A percentile compares a stretch with the other conserved stretches of the same genome.
Evolutionary conservation across 2,797 vertebrate genomes (phyloP).

Genomic region (Centroberyx gerrardi): DNA sequence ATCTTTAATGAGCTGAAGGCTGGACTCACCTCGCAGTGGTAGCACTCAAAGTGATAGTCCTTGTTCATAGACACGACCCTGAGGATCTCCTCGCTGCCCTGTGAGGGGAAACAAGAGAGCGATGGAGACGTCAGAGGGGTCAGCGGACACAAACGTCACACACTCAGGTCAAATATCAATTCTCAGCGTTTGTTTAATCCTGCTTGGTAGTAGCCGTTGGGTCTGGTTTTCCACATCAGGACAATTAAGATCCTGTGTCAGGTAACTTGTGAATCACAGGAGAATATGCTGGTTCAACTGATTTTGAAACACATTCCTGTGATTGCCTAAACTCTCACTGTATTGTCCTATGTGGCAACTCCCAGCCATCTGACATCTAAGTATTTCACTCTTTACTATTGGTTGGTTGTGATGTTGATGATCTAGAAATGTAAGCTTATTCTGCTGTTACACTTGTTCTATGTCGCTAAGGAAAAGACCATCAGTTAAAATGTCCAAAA

Average conservation of each 20-base stretch:
- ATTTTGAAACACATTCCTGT: neutral
- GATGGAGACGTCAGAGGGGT: slow-evolving; percentile 10
- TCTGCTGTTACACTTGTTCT: too few relatives aligned
- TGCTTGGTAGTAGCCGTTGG: too few relatives aligned
- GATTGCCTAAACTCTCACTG: neutral
- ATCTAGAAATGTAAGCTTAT: too few relatives aligned
- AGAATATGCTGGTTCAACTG: neutral
- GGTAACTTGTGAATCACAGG: neutral
- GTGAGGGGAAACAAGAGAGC: slow-evolving; percentile 31
- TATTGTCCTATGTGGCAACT: too few relatives aligned
- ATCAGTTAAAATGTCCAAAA: too few relatives aligned
- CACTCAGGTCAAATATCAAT: neutral
- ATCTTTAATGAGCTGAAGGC: neutral
- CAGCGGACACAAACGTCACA: neutral
- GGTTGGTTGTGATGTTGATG: too few relatives aligned
- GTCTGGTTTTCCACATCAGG: too few relatives aligned
- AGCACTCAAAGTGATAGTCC: slow-evolving; percentile 95
- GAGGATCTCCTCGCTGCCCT: slow-evolving; percentile 94
- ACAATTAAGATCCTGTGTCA: neutral
- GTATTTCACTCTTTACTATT: too few relatives aligned
- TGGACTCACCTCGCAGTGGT: slow-evolving; percentile 91
- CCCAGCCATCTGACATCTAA: too few relatives aligned
- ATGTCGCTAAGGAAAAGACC: too few relatives aligned
- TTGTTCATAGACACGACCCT: slow-evolving; percentile 94
- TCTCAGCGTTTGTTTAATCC: neutral